Percentiles rank a stretch among this genome's conserved stretches.
These are phyloP conservation scores for Lordiphosa stackelbergi DNA, from an alignment of 1,140 invertebrate species.

Conservation along the genomic window DNA sequence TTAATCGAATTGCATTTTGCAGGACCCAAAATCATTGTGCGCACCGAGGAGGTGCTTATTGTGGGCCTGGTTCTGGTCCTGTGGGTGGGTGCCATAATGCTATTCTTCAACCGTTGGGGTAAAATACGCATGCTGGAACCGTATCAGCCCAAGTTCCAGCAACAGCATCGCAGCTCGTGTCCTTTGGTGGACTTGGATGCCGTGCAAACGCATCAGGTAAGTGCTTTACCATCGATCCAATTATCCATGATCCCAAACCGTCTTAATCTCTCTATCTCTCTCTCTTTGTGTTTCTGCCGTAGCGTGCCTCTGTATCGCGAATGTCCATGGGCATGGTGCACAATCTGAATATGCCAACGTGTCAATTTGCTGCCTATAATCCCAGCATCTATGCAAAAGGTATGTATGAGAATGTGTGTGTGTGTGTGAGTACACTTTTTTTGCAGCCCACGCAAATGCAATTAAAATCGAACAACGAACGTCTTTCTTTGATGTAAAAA, in stretches of 20 bases:
- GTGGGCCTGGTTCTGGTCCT: conserved; percentile 90
- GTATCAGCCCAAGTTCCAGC: conserved; percentile 93
- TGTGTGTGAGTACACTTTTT: not conserved
- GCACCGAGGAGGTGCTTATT: conserved; percentile 90
- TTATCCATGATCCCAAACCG: not conserved
- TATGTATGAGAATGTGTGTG: conserved; percentile 32
- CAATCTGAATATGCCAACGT: conserved; percentile 74
- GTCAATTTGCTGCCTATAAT: conserved; percentile 76
- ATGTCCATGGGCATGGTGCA: conserved; percentile 77
- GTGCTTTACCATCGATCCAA: conserved; percentile 3
- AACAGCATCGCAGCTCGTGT: conserved; percentile 85
- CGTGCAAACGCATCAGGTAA: conserved; percentile 67
- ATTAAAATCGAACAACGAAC: conserved; percentile 58
- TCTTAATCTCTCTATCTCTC: not conserved
- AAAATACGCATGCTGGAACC: conserved; percentile 95
- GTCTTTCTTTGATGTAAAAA: conserved; percentile 14
- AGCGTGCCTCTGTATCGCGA: conserved; percentile 72
- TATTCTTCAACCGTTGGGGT: conserved; percentile 95
- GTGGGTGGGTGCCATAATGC: conserved; percentile 90
- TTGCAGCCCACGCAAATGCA: conserved; percentile 41
- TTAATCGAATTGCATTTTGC: conserved; percentile 9
- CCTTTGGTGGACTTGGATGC: conserved; percentile 80
- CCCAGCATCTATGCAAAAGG: conserved; percentile 73
- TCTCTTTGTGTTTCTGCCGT: not conserved
- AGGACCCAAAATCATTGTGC: conserved; percentile 81